Conservation (phyloP, 2,113 vertebrate species). For the Indri indri region DNA sequence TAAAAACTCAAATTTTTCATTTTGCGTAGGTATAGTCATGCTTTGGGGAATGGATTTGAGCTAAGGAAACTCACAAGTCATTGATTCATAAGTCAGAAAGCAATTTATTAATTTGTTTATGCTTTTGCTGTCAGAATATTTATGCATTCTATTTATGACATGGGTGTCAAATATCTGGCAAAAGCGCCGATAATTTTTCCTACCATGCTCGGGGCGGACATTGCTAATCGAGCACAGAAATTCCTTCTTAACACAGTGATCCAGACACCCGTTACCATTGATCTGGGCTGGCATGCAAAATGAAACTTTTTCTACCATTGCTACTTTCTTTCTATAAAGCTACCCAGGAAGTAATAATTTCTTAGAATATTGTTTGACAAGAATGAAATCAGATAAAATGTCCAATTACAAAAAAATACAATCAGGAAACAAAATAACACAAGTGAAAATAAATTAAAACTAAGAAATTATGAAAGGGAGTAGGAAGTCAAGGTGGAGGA, state of each 20-base stretch:
- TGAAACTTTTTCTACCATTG: not conserved
- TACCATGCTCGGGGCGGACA: not conserved
- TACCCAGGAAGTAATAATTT: not conserved
- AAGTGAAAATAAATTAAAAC: conserved; percentile 1
- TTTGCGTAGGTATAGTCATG: not conserved
- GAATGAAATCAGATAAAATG: not conserved
- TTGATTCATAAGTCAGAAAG: not conserved
- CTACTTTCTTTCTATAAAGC: not conserved
- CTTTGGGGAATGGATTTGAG: not conserved
- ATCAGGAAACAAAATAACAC: conserved; percentile 10
- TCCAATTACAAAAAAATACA: not conserved
- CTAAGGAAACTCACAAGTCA: not conserved
- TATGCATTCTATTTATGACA: not conserved
- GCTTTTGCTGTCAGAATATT: not conserved
- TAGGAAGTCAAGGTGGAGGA: not conserved
- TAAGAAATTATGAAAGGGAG: not conserved
- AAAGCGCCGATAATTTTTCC: not conserved
- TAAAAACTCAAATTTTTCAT: not conserved
- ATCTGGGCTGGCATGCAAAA: not conserved
- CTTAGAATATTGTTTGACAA: not conserved
- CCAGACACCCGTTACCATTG: not conserved
- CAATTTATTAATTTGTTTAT: not conserved
- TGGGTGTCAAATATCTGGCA: not conserved
- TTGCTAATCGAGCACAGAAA: not conserved
- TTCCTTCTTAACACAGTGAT: not conserved